A percentile compares a stretch with the other conserved stretches of the same genome.
Evolutionary conservation across 2,888 invertebrate species (phyloP).

Genomic region (Lasius fuliginosus): DNA sequence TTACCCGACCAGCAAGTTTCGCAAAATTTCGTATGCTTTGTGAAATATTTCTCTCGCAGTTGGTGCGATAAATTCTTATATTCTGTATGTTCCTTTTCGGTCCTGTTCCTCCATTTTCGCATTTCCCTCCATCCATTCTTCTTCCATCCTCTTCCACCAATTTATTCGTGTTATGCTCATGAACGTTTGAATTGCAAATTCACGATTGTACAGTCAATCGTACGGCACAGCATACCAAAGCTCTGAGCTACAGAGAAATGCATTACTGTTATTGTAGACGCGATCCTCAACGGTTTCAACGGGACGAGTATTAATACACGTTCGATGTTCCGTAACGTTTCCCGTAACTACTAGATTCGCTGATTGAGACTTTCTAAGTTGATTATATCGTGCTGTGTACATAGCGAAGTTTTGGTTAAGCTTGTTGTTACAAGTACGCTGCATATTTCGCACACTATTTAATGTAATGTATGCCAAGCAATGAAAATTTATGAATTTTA

Average conservation of each 20-base stretch:
- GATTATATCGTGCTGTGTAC: conserved; percentile 4
- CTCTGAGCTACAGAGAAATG: conserved; percentile 70
- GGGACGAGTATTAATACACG: conserved; percentile 74
- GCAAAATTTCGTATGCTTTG: conserved; percentile 19
- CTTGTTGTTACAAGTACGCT: neutral
- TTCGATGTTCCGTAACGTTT: conserved; percentile 71
- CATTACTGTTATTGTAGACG: conserved; percentile 72
- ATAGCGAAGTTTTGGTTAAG: neutral
- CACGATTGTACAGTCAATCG: conserved; percentile 72
- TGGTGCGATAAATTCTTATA: conserved; percentile 34
- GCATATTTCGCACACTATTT: neutral
- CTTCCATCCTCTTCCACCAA: conserved; percentile 60
- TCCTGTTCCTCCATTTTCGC: conserved; percentile 10
- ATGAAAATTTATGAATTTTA: neutral
- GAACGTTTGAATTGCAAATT: conserved; percentile 84
- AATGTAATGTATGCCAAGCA: neutral
- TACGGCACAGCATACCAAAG: conserved; percentile 61
- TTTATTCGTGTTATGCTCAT: conserved; percentile 80
- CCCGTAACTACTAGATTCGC: conserved; percentile 60
- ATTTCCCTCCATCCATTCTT: conserved; percentile 11
- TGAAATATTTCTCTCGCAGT: conserved; percentile 14
- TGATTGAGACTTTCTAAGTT: conserved; percentile 59
- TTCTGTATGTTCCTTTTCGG: conserved; percentile 4
- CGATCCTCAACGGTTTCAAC: conserved; percentile 65
- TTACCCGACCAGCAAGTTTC: neutral